Evolutionary conservation across 2,113 vertebrate genomes (phyloP), one percentile per base, ranked within the genome.

Genomic region (Megalops atlanticus): DNA sequence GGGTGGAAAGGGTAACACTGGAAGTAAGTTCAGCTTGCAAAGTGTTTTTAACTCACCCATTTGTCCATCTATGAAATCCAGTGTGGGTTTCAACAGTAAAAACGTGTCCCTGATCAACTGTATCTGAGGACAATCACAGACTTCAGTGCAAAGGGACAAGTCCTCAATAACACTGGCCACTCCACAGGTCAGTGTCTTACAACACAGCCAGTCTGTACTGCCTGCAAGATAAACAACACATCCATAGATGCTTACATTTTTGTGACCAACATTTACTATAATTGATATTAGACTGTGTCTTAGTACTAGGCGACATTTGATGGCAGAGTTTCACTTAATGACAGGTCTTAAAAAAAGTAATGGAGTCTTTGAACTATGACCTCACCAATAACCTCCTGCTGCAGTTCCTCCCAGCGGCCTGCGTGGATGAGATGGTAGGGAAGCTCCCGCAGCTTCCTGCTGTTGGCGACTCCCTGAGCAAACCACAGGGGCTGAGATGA

Each of bases 401-500:
- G 85, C 15, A 97, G 90, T 79, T 96, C 93, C 47, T 94, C 89
- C 31, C 84, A 83, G 86, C 89, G 71, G 0, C 92, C 94, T 0
- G 92, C 89, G 0, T 89, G 88, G 39, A 95, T 87, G 78, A 96
- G 89, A 81, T 96, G 93, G 84, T 91, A 88, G 0, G 94, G 93
- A 73, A 96, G 83, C 85, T 97, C 95, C 39, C 91, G 91, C 18
- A 96, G 82, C 88, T 96, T 96, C 83, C 95, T 91, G 76, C 87
- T 27, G 31, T 96, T 96, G 40, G 93, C 91, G 27, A 89, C 81
- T 0, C 88, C 85, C 10, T 89, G 88, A 11, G 93, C 88, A 82
- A 97, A 95, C 92, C 95, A 96, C 81, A 96, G 85, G 0, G 95
- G 95, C 89, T 97, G 96, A 21, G 93, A 84, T 0, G 92, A 85